Conservation (phyloP, 2,113 vertebrate species). For the Talpa occidentalis region DNA sequence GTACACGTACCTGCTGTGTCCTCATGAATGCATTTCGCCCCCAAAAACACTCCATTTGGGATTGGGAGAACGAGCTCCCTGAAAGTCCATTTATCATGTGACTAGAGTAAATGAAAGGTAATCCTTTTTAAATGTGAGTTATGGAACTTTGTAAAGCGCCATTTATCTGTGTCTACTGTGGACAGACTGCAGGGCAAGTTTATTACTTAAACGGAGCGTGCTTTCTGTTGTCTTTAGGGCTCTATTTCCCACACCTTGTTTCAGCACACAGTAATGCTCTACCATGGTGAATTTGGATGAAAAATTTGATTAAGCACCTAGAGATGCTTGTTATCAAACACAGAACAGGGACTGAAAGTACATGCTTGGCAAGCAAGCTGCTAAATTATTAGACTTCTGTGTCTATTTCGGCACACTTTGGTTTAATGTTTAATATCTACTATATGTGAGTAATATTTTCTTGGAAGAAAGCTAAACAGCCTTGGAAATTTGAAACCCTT, state of each 20-base stretch:
- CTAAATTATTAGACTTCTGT: background rate
- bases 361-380: background rate
- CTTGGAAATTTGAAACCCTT: conserved; percentile 33
- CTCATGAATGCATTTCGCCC: background rate
- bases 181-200: background rate
- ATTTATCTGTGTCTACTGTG: conserved; percentile 55
- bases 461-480: conserved; percentile 29
- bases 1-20: background rate
- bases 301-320: background rate
- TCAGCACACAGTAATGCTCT: background rate
- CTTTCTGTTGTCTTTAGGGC: background rate
- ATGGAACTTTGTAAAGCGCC: conserved; percentile 1
- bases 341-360: background rate
- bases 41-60: background rate
- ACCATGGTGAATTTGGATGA: background rate
- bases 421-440: background rate
- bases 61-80: background rate
- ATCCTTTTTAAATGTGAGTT: conserved; percentile 36
- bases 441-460: background rate
- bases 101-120: conserved; percentile 49
- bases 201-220: background rate
- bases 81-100: conserved; percentile 60
- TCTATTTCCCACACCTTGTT: background rate
- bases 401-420: background rate
- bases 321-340: background rate